Evolutionary conservation across 2,113 vertebrate genomes (phyloP), one percentile per base, ranked within the genome.

Genomic region (Cyprinodon variegatus): DNA sequence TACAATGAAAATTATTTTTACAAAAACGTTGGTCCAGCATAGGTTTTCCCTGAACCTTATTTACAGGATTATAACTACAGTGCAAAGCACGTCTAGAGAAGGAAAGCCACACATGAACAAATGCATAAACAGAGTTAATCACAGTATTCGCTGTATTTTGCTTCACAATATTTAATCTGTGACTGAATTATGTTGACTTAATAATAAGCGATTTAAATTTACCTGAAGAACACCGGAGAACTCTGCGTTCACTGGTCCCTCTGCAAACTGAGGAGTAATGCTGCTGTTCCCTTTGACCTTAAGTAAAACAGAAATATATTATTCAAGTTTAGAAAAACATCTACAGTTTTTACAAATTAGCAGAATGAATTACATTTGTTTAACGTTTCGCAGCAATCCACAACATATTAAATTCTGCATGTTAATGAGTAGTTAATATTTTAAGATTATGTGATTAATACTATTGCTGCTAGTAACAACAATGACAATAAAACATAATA

Each of bases 161-260:
- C 50, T 57, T 57, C 20, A 57, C 50, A 57, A 17, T 7, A 57
- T 57, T n/a, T 57, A 20, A 57, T 57, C 7, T 20, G 50, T 57
- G n/a, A 57, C 20, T 20, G 50, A 0, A 4, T 6, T n/a, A 57
- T 57, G 14, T 57, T 57, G 20, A 57, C 50, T n/a, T 9, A 46
- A 67, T 12, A 39, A 64, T 5, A 48, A 50, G 11, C 1, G 43
- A 22, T 73, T 36, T 22, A 57, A 65, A 38, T 59, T 69, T 95
- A 97, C 96, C 96, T 97, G 96, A 88, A 96, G 95, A 83, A 96
- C 95, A 82, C 95, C 94, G 1, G 96, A 95, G 92, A 97, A 97
- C 87, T 97, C 96, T 65, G 96, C 94, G 74, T 94, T 95, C 77
- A 96, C 94, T 61, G 96, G 94, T 83, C 93, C 94, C 89, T 97